Base-by-base conservation (phyloP, 2,797 vertebrate species). In the Hemibagrus guttatus region DNA sequence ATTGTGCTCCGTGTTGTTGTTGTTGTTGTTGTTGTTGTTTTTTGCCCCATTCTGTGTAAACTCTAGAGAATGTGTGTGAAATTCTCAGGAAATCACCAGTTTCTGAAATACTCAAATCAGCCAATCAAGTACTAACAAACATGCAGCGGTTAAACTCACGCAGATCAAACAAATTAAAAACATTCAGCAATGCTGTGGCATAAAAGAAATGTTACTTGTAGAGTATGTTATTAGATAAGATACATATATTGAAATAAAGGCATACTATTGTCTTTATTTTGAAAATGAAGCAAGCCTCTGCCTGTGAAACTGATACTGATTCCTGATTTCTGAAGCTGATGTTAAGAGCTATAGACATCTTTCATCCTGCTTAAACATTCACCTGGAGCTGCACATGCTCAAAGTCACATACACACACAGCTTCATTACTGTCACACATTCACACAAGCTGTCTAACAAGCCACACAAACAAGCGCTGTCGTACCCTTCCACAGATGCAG, bases 381-480 rank as follows among this genome's bases (percentile, higher is more conserved):
- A 26, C 42, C 23, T 23, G 14, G 23, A n/a, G 42, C 23, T 56
- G 28, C n/a, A 56, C 13, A n/a, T 13, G 17, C 26, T 31, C 14
- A 49, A 11, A 31, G 26, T 31, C 83, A 52, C 83, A 63, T 71
- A 49, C 39, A 54, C 71, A 78, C 74, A 85, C 21, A 66, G 9
- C 72, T 19, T 66, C 31, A 52, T 66, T 68, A 23, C 78, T 56
- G 21, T 72, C 81, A 64, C 80, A 74, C 52, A 79, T 82, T 63
- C 66, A 72, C 28, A 80, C 85, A 63, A n/a, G 35, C 76, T 61
- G 28, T 75, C 61, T 59, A 26, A 85, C 80, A 66, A 75, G 21
- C 68, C 23, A 81, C 79, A 83, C 19, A 74, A 35, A 35, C 28
- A 75, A 69, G 69, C 59, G 21, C 58, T 59, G 61, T 84, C 84